phyloP scores from a whole-genome alignment of 1,140 invertebrate species.

The Cherax destructor region DNA sequence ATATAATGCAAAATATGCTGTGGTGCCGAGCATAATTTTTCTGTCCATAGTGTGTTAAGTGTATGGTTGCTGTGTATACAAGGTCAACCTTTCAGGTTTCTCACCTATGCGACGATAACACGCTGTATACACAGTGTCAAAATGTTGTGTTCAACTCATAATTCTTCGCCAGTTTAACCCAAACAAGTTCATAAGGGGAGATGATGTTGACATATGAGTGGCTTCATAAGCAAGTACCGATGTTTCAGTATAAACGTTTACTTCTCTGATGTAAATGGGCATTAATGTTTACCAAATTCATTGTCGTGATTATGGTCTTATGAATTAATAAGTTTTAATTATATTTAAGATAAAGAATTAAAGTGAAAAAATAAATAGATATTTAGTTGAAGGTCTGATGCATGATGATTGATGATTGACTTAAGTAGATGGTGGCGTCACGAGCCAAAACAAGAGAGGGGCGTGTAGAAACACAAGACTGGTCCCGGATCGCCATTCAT shows the following conservation, averaged over 20 bases:
- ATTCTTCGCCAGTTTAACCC: neutral
- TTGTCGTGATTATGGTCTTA: neutral
- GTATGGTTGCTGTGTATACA: neutral
- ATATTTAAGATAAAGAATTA: neutral
- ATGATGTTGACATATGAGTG: neutral
- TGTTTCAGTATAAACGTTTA: neutral
- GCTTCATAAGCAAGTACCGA: neutral
- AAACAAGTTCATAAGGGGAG: neutral
- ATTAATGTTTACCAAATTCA: neutral
- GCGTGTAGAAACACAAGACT: neutral
- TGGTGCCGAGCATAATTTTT: neutral
- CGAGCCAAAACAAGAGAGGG: neutral
- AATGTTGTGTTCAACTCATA: slow-evolving; percentile 8
- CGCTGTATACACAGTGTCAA: neutral
- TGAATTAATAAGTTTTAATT: neutral
- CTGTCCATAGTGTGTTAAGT: neutral
- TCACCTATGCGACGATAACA: neutral
- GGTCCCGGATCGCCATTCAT: neutral
- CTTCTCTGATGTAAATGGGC: neutral
- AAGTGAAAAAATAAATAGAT: neutral
- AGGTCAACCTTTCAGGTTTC: neutral
- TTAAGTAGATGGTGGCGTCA: neutral
- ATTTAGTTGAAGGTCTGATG: neutral
- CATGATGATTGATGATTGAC: neutral
- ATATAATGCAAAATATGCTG: neutral